A percentile compares a stretch with the other conserved stretches of the same genome.
Evolutionary conservation across 2,888 invertebrate genomes (phyloP).

Genomic region (Cantharis nigra): DNA sequence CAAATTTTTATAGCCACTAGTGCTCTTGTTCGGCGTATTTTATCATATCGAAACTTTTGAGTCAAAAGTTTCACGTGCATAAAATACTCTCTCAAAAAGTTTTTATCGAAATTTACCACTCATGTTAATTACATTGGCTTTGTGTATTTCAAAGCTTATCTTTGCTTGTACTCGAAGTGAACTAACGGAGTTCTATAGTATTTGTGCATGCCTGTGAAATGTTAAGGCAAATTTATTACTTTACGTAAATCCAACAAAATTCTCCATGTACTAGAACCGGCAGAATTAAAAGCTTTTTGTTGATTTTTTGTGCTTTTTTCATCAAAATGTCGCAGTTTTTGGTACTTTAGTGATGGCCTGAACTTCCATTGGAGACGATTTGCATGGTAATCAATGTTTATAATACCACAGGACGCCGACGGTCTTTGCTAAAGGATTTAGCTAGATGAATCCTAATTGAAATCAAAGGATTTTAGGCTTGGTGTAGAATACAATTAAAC

Average conservation of each 20-base stretch:
- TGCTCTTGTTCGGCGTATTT: neutral
- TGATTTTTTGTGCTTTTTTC: conserved; percentile 17
- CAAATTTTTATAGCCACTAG: neutral
- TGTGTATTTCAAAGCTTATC: conserved; percentile 7
- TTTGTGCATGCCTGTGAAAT: conserved; percentile 11
- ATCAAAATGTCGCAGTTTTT: conserved; percentile 6
- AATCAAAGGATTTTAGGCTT: conserved; percentile 23
- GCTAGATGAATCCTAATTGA: conserved; percentile 23
- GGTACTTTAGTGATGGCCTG: conserved; percentile 4
- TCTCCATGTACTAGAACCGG: conserved; percentile 6
- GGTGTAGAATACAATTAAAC: conserved; percentile 15
- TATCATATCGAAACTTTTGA: neutral
- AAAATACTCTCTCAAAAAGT: neutral
- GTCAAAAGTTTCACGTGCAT: neutral
- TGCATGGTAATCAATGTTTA: conserved; percentile 25
- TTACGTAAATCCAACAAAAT: conserved; percentile 13
- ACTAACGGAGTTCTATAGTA: conserved; percentile 3
- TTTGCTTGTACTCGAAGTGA: conserved; percentile 5
- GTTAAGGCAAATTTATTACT: conserved; percentile 18
- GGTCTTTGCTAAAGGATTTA: conserved; percentile 24
- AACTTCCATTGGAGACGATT: conserved; percentile 18
- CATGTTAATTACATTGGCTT: conserved; percentile 9
- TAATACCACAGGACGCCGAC: conserved; percentile 16
- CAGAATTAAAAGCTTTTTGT: conserved; percentile 18
- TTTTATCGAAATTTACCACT: conserved; percentile 8